A percentile compares a stretch with the other conserved stretches of the same genome.
These are phyloP conservation scores for Rhagoletis zephyria DNA, from an alignment of 1,140 invertebrate species.

Conservation along the genomic window DNA sequence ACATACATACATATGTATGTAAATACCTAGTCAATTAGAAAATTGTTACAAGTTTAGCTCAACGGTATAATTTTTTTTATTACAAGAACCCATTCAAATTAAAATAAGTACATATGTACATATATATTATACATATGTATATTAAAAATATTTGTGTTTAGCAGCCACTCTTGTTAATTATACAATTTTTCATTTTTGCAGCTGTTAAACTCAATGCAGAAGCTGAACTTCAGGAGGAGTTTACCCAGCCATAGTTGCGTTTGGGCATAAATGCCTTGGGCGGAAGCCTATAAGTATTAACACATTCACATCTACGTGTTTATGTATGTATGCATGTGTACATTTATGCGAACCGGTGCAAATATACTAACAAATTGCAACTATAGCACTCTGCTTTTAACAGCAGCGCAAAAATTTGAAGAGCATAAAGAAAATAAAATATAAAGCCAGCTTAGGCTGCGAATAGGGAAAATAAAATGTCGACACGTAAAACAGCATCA, in stretches of 20 bases:
- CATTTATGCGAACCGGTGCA: too few relatives aligned
- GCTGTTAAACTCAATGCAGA: not conserved
- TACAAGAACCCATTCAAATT: too few relatives aligned
- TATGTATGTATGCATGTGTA: not conserved
- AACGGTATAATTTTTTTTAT: too few relatives aligned
- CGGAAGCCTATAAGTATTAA: not conserved
- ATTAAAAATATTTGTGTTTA: not conserved
- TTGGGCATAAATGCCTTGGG: not conserved
- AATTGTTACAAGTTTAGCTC: too few relatives aligned
- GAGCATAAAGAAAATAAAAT: not conserved
- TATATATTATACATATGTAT: not conserved
- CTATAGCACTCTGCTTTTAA: not conserved
- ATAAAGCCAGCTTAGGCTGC: not conserved
- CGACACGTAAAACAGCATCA: slow-evolving; percentile 65
- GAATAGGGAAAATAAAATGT: slow-evolving; percentile 63
- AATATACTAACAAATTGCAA: not conserved
- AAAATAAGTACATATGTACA: not conserved
- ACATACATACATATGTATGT: too few relatives aligned
- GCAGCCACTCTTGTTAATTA: too few relatives aligned
- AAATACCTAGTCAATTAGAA: too few relatives aligned
- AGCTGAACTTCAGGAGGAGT: not conserved
- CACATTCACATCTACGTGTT: not conserved
- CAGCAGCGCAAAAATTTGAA: not conserved
- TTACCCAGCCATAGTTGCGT: not conserved
- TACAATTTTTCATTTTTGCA: not conserved